Evolutionary conservation across 2,797 vertebrate species (phyloP), one percentile per base, ranked within the genome.

Genomic region (Spheniscus humboldti): DNA sequence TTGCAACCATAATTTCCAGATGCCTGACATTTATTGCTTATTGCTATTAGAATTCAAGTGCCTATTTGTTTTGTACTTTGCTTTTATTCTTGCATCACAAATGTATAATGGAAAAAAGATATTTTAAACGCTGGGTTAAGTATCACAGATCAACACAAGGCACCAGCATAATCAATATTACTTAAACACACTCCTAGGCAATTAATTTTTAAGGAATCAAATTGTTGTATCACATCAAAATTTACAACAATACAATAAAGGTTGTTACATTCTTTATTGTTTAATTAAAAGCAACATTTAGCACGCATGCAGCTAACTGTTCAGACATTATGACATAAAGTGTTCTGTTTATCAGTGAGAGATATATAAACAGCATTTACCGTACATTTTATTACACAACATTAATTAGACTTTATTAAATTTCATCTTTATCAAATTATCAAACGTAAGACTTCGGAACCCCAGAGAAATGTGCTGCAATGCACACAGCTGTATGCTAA

Each of bases 1-100:
- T 98, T 98, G 98, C 97, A 98, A 96, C 98, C 98, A 98, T 98
- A 98, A 98, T 98, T 98, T 98, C 98, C 98, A 98, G 97, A 98
- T 97, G 98, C 97, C 98, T 98, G 98, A 98, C 98, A 98, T 98
- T 98, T 98, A 98, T 98, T 98, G 98, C 98, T 98, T 98, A 98
- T 98, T 98, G 98, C 98, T 98, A 98, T 98, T 98, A 98, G 98
- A 98, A 98, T 98, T 98, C 98, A 98, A 98, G 98, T 98, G 98
- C 98, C 98, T 98, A 98, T 98, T 98, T 98, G 98, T 98, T 98
- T 98, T 98, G 97, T 98, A 97, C 97, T 98, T 98, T 97, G 98
- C 97, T 98, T 98, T 98, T 98, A 98, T 98, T 98, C 98, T 98
- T 98, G 97, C 98, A 98, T 98, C 98, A 98, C 98, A 98, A 98